These are phyloP conservation scores for Leuciscus waleckii DNA, from an alignment of 2,797 vertebrate genomes.

Conservation along the genomic window DNA sequence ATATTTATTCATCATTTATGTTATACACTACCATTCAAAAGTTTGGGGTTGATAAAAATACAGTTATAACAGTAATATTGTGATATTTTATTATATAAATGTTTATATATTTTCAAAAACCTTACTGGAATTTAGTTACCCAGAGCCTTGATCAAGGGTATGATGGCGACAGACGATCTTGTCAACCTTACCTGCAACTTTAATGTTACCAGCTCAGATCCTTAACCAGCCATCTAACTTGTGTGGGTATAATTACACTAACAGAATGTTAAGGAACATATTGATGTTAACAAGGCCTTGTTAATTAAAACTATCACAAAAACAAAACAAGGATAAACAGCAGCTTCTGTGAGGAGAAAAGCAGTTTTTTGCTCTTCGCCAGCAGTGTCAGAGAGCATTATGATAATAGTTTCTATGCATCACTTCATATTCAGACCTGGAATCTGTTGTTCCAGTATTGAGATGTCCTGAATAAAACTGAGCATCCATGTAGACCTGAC, in stretches of 20 bases:
- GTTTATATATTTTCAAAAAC: too few species aligned
- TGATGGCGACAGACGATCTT: slow-evolving; percentile 17
- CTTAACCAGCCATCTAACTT: slow-evolving; percentile 35
- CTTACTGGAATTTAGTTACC: not conserved
- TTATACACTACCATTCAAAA: not conserved
- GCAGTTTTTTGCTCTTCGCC: not conserved
- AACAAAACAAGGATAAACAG: slow-evolving; percentile 4
- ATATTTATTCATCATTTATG: not conserved
- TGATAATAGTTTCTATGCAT: slow-evolving; percentile 2
- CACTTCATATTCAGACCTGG: slow-evolving; percentile 13
- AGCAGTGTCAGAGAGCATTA: slow-evolving; percentile 10
- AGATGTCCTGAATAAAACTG: slow-evolving; percentile 18
- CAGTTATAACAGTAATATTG: not conserved
- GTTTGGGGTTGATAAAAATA: not conserved
- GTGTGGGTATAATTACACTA: slow-evolving; percentile 22
- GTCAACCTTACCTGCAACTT: slow-evolving; percentile 14
- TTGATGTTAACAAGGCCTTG: slow-evolving; percentile 24
- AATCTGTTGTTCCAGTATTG: slow-evolving; percentile 5
- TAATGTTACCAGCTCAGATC: slow-evolving; percentile 35
- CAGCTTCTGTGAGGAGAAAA: slow-evolving; percentile 11
- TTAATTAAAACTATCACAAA: slow-evolving; percentile 39
- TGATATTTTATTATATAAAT: not conserved
- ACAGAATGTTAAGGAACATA: slow-evolving; percentile 19
- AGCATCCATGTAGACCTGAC: not conserved
- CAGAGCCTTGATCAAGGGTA: slow-evolving; percentile 14